phyloP scores from a whole-genome alignment of 2,888 invertebrate genomes.

The Helleia helle region DNA sequence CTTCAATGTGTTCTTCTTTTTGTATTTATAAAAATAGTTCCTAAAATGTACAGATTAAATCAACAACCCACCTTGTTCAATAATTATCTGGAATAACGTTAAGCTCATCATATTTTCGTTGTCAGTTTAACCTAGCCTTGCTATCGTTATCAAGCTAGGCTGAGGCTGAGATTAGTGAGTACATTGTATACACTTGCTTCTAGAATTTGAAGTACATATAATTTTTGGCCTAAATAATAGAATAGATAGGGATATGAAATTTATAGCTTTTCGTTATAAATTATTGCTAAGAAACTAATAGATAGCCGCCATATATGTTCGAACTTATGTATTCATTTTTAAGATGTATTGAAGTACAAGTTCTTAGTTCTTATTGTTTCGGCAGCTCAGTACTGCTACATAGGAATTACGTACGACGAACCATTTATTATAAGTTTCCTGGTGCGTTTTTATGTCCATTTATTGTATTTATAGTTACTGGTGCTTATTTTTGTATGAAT shows the following conservation, averaged over 20 bases:
- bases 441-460: constrained; percentile 14
- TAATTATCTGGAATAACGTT: not conserved
- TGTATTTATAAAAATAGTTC: constrained; percentile 6
- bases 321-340: not conserved
- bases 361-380: no score
- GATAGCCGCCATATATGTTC: not conserved
- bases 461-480: constrained; percentile 14
- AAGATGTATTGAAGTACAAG: not conserved
- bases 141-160: not conserved
- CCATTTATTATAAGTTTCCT: constrained; percentile 1
- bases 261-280: not conserved
- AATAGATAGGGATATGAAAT: not conserved
- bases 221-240: constrained; percentile 1
- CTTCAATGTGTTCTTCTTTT: constrained; percentile 3
- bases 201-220: no score
- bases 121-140: no score
- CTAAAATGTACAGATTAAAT: constrained; percentile 5
- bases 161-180: not conserved
- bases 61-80: constrained; percentile 3
- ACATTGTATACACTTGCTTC: no score
- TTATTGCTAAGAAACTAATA: not conserved
- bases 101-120: no score
- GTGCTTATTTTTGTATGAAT: constrained; percentile 19
- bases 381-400: not conserved
- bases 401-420: not conserved